Evolutionary conservation across 2,113 vertebrate species (phyloP).

Genomic region (Girardinichthys multiradiatus): DNA sequence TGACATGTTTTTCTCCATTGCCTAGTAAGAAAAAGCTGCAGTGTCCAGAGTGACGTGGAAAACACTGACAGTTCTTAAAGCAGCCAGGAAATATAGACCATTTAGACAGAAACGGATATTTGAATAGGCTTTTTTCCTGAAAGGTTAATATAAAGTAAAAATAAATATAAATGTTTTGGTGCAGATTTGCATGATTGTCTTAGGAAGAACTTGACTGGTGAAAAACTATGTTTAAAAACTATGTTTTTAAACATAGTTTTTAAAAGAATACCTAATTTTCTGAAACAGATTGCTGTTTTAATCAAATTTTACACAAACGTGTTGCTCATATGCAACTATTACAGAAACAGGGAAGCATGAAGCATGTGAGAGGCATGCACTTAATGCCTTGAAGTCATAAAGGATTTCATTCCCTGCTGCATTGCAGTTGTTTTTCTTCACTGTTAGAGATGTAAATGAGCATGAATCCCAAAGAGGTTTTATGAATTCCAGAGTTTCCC

Average conservation of each 20-base stretch:
- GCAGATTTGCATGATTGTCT: neutral
- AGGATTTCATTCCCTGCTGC: slow-evolving; percentile 15
- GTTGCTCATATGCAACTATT: neutral
- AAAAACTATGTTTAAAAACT: neutral
- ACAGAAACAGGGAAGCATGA: no score
- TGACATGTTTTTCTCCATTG: slow-evolving; percentile 8
- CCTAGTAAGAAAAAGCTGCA: slow-evolving; percentile 18
- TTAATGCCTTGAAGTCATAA: neutral
- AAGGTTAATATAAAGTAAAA: neutral
- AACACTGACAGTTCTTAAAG: neutral
- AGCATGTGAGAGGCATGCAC: no score
- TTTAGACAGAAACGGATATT: neutral
- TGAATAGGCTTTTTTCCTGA: neutral
- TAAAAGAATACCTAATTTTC: neutral
- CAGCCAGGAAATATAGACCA: neutral
- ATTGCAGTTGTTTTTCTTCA: slow-evolving; percentile 12
- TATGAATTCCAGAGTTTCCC: slow-evolving; percentile 8
- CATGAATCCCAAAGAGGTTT: slow-evolving; percentile 18
- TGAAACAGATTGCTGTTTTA: neutral
- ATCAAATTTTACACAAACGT: neutral
- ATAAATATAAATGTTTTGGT: neutral
- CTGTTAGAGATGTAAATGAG: slow-evolving; percentile 31
- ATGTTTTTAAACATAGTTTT: no score
- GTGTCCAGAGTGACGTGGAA: slow-evolving; percentile 11
- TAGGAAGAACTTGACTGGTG: neutral